Evolutionary conservation across 2,888 invertebrate species (phyloP), one percentile per base, ranked within the genome.

Genomic region (Linnaemya tessellans): DNA sequence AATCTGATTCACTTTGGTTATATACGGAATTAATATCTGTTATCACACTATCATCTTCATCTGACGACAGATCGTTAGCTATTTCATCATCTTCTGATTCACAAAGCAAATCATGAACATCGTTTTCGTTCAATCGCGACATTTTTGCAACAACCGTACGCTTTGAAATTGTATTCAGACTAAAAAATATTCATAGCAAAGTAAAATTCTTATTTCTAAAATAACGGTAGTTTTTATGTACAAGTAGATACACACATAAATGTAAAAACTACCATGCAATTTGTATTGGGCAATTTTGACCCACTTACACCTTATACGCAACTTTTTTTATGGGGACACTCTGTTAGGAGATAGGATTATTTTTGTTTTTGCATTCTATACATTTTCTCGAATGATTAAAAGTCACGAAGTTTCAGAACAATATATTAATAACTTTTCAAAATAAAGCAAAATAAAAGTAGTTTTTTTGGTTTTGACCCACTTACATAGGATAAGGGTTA

Each of bases 161-260:
- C 54, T 49, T 49, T 49, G 18, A 41, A 62, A 38, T 38, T 38
- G 62, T 62, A 41, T 62, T 38, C 62, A 62, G 62, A 62, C 62
- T 62, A 62, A 62, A 62, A 38, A 41, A 38, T 62, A 62, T 62
- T 62, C 62, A 62, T 62, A 62, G 35, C 41, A 38, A 62, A 62
- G 18, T 62, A 62, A 38, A 62, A 38, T 62, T n/a, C n/a, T n/a
- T n/a, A n/a, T n/a, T n/a, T n/a, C n/a, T n/a, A n/a, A n/a, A n/a
- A n/a, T n/a, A n/a, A n/a, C n/a, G n/a, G n/a, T n/a, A n/a, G n/a
- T n/a, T n/a, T n/a, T n/a, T n/a, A n/a, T n/a, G n/a, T n/a, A n/a
- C n/a, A n/a, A n/a, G n/a, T n/a, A n/a, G n/a, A n/a, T n/a, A n/a
- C n/a, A n/a, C n/a, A n/a, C n/a, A n/a, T n/a, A n/a, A n/a, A n/a